Evolutionary conservation across 2,888 invertebrate species (phyloP), one percentile per base, ranked within the genome.

Genomic region (Chirona hameri): DNA sequence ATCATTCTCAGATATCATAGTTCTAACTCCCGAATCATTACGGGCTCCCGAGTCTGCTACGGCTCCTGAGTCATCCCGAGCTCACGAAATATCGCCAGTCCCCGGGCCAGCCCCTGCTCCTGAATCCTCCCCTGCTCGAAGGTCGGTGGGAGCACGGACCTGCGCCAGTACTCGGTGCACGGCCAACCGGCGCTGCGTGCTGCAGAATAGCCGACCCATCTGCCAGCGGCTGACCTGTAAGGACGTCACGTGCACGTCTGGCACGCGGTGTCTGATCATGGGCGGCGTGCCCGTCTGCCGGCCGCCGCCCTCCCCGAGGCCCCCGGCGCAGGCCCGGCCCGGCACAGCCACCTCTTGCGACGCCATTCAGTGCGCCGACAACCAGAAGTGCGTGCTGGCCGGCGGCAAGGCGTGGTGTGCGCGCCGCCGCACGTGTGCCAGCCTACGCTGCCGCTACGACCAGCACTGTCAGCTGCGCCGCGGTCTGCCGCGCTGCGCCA

Each of bases 361-460:
- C 24, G 24, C 21, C 46, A 7, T 10, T 46, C 14, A 24, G 4
- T 76, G 76, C 46, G 10, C 39, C 14, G 76, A 76, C 9, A 39
- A 21, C 46, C 21, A 76, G 39, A 10, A 24, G 76, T 76, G 76
- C 76, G 14, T 4, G 24, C 7, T 76, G 3, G 24, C 39, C 46
- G 15, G 21, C 31, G 76, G 76, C 46, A 39, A 24, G 46, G 21
- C 46, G 76, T 39, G 46, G 21, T 76, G 76, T 10, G 24, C 39
- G 76, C 46, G 46, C 46, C 39, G 24, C 1, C 18, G 9, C 4
- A 4, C 46, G 24, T 76, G 76, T 21, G 46, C 27, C 39, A 4
- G 21, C 76, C 46, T 76, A 46, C 39, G 46, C 76, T 76, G 76
- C 76, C 76, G 76, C 24, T 76, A 76, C 46, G 76, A 76, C 76